phyloP scores from a whole-genome alignment of 1,140 invertebrate species.

The Mizuhopecten yessoensis region DNA sequence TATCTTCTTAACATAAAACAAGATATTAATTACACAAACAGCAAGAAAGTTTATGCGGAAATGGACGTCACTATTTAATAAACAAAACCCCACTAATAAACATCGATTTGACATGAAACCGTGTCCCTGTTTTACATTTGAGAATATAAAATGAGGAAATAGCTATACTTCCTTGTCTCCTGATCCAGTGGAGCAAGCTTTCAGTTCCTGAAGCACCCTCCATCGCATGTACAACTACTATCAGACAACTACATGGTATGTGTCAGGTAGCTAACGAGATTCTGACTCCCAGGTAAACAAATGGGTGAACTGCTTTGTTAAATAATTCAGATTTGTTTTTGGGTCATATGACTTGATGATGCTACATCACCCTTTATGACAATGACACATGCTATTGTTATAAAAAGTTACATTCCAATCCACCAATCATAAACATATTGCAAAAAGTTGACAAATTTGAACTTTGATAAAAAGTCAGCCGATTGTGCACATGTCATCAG shows the following conservation, averaged over 20 bases:
- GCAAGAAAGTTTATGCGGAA: too few relatives aligned
- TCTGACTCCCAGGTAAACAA: not conserved
- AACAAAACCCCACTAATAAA: too few relatives aligned
- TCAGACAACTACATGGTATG: not conserved
- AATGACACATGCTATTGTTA: not conserved
- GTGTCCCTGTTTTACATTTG: not conserved
- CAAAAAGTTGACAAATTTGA: conserved; percentile 15
- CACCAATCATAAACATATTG: not conserved
- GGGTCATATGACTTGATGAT: not conserved
- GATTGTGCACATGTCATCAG: not conserved
- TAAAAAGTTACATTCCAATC: not conserved
- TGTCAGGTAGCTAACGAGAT: not conserved
- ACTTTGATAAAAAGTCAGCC: not conserved
- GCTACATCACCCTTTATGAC: not conserved
- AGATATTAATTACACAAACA: not conserved
- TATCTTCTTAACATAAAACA: not conserved
- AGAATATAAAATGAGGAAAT: not conserved
- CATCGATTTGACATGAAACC: too few relatives aligned
- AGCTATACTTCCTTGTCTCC: conserved; percentile 9
- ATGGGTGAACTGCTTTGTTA: too few relatives aligned
- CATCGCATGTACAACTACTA: not conserved
- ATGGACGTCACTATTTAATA: too few relatives aligned
- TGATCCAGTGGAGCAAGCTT: not conserved
- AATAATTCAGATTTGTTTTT: not conserved
- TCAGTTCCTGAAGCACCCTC: not conserved